Base-by-base conservation (phyloP, 2,888 invertebrate species). In the Dromius quadrimaculatus region DNA sequence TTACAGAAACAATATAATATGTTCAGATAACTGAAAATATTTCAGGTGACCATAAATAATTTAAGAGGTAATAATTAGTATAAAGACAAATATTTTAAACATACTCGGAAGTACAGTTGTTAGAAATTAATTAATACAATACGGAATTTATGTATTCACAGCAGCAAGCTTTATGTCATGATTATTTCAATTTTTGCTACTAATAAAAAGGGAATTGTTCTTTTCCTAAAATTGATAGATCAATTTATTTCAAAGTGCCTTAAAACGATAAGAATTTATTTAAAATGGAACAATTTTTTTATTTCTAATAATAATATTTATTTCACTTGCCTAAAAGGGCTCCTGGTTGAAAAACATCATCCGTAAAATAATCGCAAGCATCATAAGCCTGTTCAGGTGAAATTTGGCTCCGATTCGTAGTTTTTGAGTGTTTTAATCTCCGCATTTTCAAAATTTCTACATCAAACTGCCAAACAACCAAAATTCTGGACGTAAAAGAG, bases 281-380 rank as follows among this genome's bases (percentile, higher is more conserved):
- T 17, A 17, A 59, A 9, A 34, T n/a, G 17, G 15, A 8, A 13
- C 36, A 36, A 36, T 19, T 1, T 5, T 36, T 11, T 36, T n/a
- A 11, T 61, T 17, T 20, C 34, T 62, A 32, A 57, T 50, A 23
- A 28, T 23, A 9, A 9, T 19, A 19, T 45, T 45, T 45, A 22
- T 20, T 11, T 59, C 77, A 81, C 81, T 80, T 84, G 85, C 86
- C 86, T 80, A 83, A 77, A 74, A 81, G 78, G 71, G 78, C 76
- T 82, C 86, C 86, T 9, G 86, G 86, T 76, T 87, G 86, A 70
- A 84, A 83, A 73, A 90, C 86, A 78, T 91, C 91, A 78, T 91
- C 90, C 5, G 86, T 84, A 78, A 91, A 91, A 84, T 91, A 91
- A 76, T 89, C 88, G 71, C 88, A 86, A 36, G 88, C 91, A 74